These are phyloP conservation scores for Mormyrus iriodes DNA, from an alignment of 2,113 vertebrate genomes.

Conservation along the genomic window DNA sequence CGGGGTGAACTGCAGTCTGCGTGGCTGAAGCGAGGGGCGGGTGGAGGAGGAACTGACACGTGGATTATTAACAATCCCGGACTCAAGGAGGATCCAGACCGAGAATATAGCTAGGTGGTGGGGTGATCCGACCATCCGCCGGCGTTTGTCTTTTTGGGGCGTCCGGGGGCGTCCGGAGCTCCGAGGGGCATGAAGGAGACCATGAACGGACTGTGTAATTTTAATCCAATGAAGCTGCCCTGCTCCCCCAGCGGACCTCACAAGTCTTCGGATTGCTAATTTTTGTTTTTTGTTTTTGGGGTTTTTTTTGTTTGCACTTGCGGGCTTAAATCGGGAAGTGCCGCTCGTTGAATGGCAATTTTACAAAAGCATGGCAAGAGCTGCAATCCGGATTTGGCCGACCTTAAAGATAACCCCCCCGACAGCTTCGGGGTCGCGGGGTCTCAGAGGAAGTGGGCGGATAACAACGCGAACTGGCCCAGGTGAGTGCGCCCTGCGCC, in stretches of 20 bases:
- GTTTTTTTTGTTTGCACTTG: background rate
- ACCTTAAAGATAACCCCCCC: slow-evolving; percentile 53
- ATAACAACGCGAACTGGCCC: slow-evolving; percentile 56
- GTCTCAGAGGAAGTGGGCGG: slow-evolving; percentile 60
- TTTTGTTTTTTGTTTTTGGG: background rate
- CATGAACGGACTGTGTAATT: background rate
- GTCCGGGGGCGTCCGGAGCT: background rate
- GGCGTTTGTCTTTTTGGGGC: background rate
- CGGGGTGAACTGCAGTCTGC: slow-evolving; percentile 58
- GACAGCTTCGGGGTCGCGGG: slow-evolving; percentile 51
- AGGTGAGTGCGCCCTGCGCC: slow-evolving; percentile 46
- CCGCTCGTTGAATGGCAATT: slow-evolving; percentile 69
- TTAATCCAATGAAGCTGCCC: background rate
- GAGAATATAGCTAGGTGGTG: background rate
- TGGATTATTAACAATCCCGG: slow-evolving; percentile 50
- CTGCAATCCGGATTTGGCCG: slow-evolving; percentile 58
- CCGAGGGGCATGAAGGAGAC: background rate
- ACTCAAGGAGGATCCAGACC: background rate
- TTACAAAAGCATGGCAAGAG: slow-evolving; percentile 73
- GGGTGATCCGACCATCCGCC: background rate
- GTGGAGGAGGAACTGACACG: slow-evolving; percentile 62
- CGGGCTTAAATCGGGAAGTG: slow-evolving; percentile 25
- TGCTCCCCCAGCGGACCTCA: background rate
- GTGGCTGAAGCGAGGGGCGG: slow-evolving; percentile 27
- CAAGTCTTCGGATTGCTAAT: background rate